Conservation (phyloP, 2,797 vertebrate species). For the Tokudaia muenninki region DNA sequence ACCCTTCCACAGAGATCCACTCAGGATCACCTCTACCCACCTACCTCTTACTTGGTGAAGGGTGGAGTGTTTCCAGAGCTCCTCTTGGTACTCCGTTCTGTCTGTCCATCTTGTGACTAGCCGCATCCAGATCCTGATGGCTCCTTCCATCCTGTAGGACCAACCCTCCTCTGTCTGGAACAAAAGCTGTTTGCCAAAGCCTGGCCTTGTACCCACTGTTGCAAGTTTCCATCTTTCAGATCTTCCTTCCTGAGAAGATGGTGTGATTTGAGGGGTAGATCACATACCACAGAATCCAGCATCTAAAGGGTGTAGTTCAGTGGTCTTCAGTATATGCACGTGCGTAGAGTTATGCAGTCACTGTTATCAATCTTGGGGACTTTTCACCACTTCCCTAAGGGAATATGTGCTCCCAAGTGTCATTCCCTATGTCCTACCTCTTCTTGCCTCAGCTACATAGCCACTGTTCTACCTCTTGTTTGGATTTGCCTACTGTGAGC, state of each 20-base stretch:
- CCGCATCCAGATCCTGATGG: not conserved
- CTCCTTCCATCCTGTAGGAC: not conserved
- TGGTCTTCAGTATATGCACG: not conserved
- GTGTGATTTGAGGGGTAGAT: not conserved
- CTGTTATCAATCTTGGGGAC: not conserved
- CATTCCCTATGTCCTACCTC: accelerated
- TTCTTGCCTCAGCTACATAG: accelerated
- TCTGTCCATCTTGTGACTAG: accelerated
- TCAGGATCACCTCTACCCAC: not conserved
- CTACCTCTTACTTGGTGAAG: not conserved
- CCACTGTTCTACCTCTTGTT: not conserved
- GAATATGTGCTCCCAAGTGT: accelerated
- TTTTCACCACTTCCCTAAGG: not conserved
- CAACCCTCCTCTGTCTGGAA: not conserved
- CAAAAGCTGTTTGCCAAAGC: accelerated
- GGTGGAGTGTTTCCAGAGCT: not conserved
- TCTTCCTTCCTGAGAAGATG: not conserved
- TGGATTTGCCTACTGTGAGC: not conserved
- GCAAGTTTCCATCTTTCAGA: no score
- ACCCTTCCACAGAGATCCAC: accelerated
- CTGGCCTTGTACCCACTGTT: accelerated
- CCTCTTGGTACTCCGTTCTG: accelerated
- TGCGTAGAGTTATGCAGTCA: not conserved
- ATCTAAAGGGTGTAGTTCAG: accelerated
- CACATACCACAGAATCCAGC: accelerated